These are phyloP conservation scores for Amyelois transitella DNA, from an alignment of 1,140 invertebrate genomes.

Conservation along the genomic window DNA sequence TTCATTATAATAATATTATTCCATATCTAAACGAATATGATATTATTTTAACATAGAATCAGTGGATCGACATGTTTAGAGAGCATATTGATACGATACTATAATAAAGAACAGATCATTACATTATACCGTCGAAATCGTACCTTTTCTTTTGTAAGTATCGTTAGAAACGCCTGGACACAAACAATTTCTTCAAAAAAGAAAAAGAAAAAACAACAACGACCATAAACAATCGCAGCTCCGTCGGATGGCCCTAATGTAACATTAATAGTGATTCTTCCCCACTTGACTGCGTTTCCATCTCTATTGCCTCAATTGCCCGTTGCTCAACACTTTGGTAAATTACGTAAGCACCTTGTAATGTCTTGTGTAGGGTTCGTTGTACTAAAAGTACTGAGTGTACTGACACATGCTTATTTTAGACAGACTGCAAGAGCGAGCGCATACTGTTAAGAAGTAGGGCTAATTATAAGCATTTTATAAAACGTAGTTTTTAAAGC, in stretches of 20 bases:
- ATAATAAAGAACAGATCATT: no score
- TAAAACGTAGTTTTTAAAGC: no score
- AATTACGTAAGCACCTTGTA: conserved; percentile 51
- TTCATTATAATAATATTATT: background rate
- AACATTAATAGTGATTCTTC: conserved; percentile 45
- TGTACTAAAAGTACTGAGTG: conserved; percentile 26
- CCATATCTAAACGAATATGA: background rate
- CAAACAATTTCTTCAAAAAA: background rate
- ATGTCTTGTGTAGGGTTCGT: conserved; percentile 32
- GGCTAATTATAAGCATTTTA: no score
- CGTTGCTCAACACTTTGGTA: conserved; percentile 42
- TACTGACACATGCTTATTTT: background rate
- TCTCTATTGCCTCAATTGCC: conserved; percentile 57
- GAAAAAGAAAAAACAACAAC: no score
- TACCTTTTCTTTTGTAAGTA: no score
- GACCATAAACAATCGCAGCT: background rate
- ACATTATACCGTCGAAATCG: no score
- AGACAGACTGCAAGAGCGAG: no score
- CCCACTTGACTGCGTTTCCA: conserved; percentile 41
- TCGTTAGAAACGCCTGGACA: no score
- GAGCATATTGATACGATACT: no score
- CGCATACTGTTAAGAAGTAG: no score
- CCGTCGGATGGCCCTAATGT: conserved; percentile 34
- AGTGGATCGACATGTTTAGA: no score
- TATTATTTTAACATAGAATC: background rate